These are phyloP conservation scores for Xerus inauris DNA, from an alignment of 2,113 vertebrate genomes.

Conservation along the genomic window DNA sequence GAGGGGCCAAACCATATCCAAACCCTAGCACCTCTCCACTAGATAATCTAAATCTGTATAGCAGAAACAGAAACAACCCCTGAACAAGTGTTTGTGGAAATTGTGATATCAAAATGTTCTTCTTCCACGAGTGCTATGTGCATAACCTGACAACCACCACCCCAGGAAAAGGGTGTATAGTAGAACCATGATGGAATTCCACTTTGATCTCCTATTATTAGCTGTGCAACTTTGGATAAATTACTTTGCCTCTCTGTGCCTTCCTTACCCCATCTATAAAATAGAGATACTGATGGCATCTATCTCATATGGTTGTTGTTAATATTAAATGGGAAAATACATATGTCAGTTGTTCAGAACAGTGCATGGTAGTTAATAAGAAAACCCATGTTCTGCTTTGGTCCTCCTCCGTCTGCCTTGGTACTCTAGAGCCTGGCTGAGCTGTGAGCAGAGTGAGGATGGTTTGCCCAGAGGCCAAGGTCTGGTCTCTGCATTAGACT, in stretches of 20 bases:
- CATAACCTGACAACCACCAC: neutral
- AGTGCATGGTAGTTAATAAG: neutral
- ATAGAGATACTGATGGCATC: neutral
- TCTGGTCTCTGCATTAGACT: neutral
- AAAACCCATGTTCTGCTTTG: neutral
- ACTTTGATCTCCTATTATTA: neutral
- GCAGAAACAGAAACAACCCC: constrained; percentile 1
- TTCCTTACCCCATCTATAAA: neutral
- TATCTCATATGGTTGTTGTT: neutral
- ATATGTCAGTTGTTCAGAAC: neutral
- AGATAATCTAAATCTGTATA: neutral
- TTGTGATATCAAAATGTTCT: neutral
- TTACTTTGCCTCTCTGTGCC: neutral
- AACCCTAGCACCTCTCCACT: neutral
- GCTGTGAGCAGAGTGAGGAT: neutral
- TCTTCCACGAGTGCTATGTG: neutral
- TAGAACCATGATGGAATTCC: neutral
- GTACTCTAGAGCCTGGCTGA: neutral
- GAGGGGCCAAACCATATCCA: neutral
- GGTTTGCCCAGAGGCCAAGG: neutral
- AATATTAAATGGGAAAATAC: neutral
- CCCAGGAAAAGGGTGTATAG: neutral
- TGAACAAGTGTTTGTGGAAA: neutral
- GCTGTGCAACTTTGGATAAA: constrained; percentile 8
- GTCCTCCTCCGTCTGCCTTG: neutral